Evolutionary conservation across 2,797 vertebrate species (phyloP).

Genomic region (Pachyuromys duprasi): DNA sequence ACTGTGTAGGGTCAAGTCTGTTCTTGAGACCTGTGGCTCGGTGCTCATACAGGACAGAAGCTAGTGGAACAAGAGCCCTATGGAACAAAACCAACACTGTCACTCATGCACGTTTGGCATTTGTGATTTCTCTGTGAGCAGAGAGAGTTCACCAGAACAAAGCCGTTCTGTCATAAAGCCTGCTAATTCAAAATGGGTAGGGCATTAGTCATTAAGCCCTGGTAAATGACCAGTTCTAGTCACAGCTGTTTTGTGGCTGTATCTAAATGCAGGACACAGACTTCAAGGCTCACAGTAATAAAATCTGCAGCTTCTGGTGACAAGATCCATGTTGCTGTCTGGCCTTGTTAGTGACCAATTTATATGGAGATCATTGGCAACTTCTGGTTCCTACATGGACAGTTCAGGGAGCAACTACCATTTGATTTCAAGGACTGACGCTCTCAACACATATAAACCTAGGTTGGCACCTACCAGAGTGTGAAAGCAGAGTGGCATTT

Average conservation of each 20-base stretch:
- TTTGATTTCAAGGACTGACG: conserved; percentile 39
- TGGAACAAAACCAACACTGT: accelerated
- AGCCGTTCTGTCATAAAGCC: conserved; percentile 47
- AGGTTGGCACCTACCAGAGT: background rate
- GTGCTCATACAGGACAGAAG: background rate
- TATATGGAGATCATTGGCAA: conserved; percentile 53
- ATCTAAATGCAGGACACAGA: conserved; percentile 35
- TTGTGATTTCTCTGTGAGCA: conserved; percentile 51
- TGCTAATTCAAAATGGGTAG: conserved; percentile 62
- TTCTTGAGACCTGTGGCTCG: background rate
- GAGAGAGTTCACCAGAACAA: conserved; percentile 60
- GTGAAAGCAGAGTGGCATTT: background rate
- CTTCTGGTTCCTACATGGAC: conserved; percentile 40
- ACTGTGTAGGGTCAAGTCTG: background rate
- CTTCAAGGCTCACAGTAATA: conserved; percentile 32
- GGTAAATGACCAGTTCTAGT: conserved; percentile 66
- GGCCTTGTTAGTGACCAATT: conserved; percentile 39
- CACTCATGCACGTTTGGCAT: background rate
- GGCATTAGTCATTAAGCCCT: conserved; percentile 63
- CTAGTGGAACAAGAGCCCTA: accelerated
- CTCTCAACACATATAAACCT: background rate
- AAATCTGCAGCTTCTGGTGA: conserved; percentile 67
- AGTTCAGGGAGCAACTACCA: conserved; percentile 2
- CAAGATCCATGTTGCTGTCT: background rate
- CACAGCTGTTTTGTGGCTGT: conserved; percentile 52